A percentile compares a stretch with the other conserved stretches of the same genome.
Conservation (phyloP, 2,113 vertebrate genomes). For the Tylochromis polylepis region DNA sequence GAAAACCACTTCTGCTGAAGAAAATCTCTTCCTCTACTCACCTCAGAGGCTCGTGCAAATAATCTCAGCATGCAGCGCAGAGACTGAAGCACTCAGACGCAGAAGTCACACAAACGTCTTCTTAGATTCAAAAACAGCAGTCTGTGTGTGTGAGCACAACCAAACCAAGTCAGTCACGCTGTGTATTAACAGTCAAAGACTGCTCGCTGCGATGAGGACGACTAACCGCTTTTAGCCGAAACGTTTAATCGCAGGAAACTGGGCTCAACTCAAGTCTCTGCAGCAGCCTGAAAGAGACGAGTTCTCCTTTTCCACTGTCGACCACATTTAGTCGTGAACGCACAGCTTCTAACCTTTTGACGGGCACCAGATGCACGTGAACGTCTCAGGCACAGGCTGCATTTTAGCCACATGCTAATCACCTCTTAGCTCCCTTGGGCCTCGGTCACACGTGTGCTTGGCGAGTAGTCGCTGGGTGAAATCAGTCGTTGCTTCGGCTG, state of each 20-base stretch:
- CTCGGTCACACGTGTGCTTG: not conserved
- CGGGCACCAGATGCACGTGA: not conserved
- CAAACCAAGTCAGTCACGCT: not conserved
- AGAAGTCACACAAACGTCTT: not conserved
- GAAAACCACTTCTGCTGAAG: not conserved
- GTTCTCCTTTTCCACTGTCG: not conserved
- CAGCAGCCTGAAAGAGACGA: not conserved
- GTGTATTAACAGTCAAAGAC: not conserved
- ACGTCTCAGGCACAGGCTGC: not conserved
- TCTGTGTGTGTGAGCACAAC: not conserved
- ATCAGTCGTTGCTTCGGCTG: not conserved
- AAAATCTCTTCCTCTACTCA: not conserved
- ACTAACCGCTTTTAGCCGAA: not conserved
- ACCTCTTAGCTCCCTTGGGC: not conserved
- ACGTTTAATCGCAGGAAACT: not conserved
- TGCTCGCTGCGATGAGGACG: not conserved
- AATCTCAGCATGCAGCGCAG: not conserved
- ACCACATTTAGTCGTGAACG: too few relatives aligned
- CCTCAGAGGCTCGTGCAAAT: not conserved
- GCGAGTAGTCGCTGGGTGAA: not conserved
- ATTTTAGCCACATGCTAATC: not conserved
- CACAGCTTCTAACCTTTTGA: too few relatives aligned
- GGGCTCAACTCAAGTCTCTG: not conserved
- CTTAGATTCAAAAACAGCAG: not conserved
- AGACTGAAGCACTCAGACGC: not conserved